Conservation (phyloP, 2,888 invertebrate genomes). For the Nymphalis urticae region DNA sequence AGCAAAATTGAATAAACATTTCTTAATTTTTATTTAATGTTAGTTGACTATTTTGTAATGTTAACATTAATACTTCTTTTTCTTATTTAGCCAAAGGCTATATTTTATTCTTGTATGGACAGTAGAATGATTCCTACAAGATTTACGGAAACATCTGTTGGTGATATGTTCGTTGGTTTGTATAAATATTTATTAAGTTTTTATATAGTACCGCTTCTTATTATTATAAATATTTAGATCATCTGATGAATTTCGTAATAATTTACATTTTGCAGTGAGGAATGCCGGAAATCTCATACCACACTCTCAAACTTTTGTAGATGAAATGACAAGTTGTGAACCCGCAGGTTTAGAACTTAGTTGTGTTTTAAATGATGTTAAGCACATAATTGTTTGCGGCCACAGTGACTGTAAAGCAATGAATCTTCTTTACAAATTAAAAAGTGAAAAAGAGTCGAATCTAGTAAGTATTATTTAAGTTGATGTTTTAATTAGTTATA, state of each 20-base stretch:
- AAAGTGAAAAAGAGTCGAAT: constrained; percentile 87
- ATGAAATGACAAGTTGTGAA: constrained; percentile 95
- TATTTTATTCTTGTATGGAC: constrained; percentile 99
- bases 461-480: constrained; percentile 52
- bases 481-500: background rate
- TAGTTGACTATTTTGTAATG: background rate
- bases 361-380: constrained; percentile 94
- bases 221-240: too few species aligned
- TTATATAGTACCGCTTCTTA: too few species aligned
- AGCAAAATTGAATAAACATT: background rate
- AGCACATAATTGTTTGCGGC: constrained; percentile 97
- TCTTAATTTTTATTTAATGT: background rate
- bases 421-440: constrained; percentile 92
- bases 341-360: constrained; percentile 97
- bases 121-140: constrained; percentile 97
- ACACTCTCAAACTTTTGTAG: constrained; percentile 92
- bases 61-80: background rate
- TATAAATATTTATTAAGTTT: constrained; percentile 34
- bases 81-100: constrained; percentile 93
- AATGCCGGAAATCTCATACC: constrained; percentile 98
- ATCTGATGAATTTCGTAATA: background rate
- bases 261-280: constrained; percentile 84
- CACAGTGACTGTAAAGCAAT: constrained; percentile 99
- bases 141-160: constrained; percentile 96
- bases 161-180: constrained; percentile 98